Conservation (phyloP, 2,113 vertebrate species). For the Microcebus murinus region DNA sequence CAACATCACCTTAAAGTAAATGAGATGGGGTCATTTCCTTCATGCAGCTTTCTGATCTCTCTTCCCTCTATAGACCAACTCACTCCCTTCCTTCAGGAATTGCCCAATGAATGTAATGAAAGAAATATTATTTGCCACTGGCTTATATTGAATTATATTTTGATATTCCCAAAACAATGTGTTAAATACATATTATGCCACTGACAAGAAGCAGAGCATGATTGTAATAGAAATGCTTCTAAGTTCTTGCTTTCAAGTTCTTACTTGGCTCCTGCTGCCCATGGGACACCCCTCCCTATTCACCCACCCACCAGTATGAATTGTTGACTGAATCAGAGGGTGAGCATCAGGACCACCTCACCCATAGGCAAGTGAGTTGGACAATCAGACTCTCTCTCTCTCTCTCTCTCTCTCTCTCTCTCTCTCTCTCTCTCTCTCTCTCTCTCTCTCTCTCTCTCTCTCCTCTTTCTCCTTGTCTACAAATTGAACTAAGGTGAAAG, state of each 20-base stretch:
- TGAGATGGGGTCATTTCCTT: not conserved
- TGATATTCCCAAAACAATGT: constrained; percentile 29
- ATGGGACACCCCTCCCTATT: not conserved
- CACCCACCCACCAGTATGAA: not conserved
- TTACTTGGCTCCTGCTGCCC: not conserved
- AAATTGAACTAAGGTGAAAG: not conserved
- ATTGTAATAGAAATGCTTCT: not conserved
- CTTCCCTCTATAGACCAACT: not conserved
- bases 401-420: not conserved
- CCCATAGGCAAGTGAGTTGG: not conserved
- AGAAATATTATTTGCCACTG: not conserved
- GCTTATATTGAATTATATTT: constrained; percentile 1
- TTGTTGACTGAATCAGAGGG: not conserved
- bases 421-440: no score
- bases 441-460: no score
- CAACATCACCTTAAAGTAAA: not conserved
- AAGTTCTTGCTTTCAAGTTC: not conserved
- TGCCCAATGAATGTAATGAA: not conserved
- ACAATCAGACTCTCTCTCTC: not conserved
- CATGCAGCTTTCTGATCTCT: not conserved
- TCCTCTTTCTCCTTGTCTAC: not conserved
- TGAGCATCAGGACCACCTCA: not conserved
- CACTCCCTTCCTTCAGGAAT: not conserved
- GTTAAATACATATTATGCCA: not conserved
- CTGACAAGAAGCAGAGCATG: constrained; percentile 12